A percentile compares a stretch with the other conserved stretches of the same genome.
Evolutionary conservation across 1,140 invertebrate genomes (phyloP).

Genomic region (Potamilus streckersoni): DNA sequence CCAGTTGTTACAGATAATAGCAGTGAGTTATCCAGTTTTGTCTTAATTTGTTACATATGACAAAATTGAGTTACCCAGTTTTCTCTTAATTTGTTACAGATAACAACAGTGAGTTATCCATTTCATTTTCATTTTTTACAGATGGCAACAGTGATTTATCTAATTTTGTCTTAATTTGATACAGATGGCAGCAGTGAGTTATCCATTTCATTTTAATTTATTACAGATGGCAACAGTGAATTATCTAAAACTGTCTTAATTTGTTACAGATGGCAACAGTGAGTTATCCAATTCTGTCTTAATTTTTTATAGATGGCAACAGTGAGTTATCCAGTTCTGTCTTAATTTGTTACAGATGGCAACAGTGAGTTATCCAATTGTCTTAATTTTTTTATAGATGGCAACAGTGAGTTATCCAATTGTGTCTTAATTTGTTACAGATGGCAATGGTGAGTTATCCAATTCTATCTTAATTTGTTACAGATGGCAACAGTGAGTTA

Average conservation of each 20-base stretch:
- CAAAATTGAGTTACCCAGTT: too few relatives aligned
- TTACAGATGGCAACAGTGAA: constrained; percentile 53
- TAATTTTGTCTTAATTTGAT: background rate
- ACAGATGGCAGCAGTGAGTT: too few relatives aligned
- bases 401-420: too few relatives aligned
- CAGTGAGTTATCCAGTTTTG: constrained; percentile 48
- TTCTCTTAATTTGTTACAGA: too few relatives aligned
- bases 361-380: too few relatives aligned
- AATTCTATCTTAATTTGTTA: constrained; percentile 16
- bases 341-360: constrained; percentile 30
- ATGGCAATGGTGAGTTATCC: too few relatives aligned
- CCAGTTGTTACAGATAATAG: background rate
- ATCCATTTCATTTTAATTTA: background rate
- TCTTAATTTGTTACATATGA: constrained; percentile 42
- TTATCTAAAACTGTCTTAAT: too few relatives aligned
- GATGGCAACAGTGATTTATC: constrained; percentile 31
- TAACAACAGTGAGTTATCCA: too few relatives aligned
- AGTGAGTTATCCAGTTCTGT: constrained; percentile 57
- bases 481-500: constrained; percentile 55
- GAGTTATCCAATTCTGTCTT: background rate
- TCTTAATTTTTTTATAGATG: too few relatives aligned
- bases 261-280: too few relatives aligned
- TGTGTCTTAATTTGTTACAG: background rate
- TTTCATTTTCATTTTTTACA: constrained; percentile 34
- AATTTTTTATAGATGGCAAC: constrained; percentile 45